phyloP scores from a whole-genome alignment of 2,888 invertebrate species.

The Tetragnatha montana region DNA sequence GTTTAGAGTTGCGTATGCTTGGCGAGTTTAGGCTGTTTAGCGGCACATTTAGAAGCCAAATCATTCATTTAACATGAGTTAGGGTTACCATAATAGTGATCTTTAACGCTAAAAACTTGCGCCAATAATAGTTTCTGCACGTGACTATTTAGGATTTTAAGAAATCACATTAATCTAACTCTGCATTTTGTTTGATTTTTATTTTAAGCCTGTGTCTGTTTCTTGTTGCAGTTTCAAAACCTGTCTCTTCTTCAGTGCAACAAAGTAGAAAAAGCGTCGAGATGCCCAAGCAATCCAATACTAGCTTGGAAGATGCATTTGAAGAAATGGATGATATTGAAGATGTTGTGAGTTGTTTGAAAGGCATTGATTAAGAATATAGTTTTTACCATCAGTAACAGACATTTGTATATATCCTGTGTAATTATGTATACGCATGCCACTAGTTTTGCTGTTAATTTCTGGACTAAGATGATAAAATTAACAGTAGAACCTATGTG shows the following conservation, averaged over 20 bases:
- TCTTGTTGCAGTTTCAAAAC: slow-evolving; percentile 5
- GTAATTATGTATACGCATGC: neutral
- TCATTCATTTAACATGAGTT: no score
- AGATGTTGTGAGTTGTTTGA: slow-evolving; percentile 39
- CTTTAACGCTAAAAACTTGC: no score
- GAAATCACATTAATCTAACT: no score
- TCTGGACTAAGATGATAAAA: no score
- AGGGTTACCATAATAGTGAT: no score
- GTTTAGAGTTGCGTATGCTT: no score
- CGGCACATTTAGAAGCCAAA: no score
- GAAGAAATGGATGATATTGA: slow-evolving; percentile 64
- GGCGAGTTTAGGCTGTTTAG: no score
- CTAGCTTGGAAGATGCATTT: slow-evolving; percentile 28
- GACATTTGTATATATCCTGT: neutral
- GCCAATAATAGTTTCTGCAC: no score
- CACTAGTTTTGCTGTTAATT: no score
- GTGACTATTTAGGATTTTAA: no score
- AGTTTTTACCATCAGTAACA: neutral
- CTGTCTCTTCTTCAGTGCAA: neutral
- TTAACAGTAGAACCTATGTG: no score
- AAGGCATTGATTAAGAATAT: slow-evolving; percentile 5
- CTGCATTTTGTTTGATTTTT: neutral
- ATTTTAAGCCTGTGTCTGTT: neutral
- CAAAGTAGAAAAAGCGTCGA: neutral
- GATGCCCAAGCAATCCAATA: slow-evolving; percentile 2